Base-by-base conservation (phyloP, 2,113 vertebrate species). In the Oriolus oriolus region DNA sequence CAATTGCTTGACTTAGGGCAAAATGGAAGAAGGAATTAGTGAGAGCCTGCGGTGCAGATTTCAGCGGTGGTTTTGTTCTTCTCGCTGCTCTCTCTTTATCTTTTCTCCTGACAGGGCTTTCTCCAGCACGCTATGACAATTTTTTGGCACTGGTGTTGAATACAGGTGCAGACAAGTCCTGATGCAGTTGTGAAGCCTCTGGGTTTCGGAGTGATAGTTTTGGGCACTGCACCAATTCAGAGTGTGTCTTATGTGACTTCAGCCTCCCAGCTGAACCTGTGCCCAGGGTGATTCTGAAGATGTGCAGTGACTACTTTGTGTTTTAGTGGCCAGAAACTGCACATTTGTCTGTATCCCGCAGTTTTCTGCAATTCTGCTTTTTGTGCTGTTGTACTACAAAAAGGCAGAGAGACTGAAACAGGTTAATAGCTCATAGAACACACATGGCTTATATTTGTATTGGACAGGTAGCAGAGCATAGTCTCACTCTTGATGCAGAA, bases 21-120 rank as follows among this genome's bases (percentile, higher is more conserved):
- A 65, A 82, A 73, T 66, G 86, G 75, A 84, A 89, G 41, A n/a
- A 95, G 60, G 91, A 96, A 95, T 88, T 59, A 37, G n/a, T 76
- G 73, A 84, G 50, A 89, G 57, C 54, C 82, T 45, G 26, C 6
- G 45, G 84, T 81, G 74, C 73, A 92, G 68, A 73, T 75, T 83
- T 57, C 66, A 84, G 81, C 85, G 45, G 23, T 76, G 15, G 19
- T 96, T 96, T 73, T 83, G 68, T 95, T 95, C 61, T 57, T 24
- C 53, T 93, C 27, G 0, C 28, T 69, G 35, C 30, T 87, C 75
- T 81, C 56, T 39, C 91, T 96, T 87, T 76, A 87, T 95, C 68
- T 89, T 92, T 76, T 69, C 50, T 93, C 65, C 74, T 56, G 50
- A 35, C 2, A 18, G 69, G 65, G 53, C 33, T 95, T 94, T 96